phyloP scores from a whole-genome alignment of 1,140 invertebrate species.

The Magallana ariakensis region DNA sequence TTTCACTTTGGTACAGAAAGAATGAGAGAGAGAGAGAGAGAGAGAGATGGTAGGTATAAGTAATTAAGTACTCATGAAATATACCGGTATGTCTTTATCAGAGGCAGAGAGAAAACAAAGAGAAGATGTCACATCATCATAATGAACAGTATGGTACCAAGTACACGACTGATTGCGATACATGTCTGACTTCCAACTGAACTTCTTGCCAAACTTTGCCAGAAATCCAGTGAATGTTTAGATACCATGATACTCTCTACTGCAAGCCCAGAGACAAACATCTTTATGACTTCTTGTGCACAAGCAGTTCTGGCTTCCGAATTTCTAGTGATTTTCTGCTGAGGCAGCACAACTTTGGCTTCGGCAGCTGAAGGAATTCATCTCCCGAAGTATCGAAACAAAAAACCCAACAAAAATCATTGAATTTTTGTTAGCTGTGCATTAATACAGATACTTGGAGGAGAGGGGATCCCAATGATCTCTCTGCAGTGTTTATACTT shows the following conservation, averaged over 20 bases:
- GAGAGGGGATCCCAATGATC: background rate
- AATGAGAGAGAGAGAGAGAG: too few relatives aligned
- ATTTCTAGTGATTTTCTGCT: background rate
- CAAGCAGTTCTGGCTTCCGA: background rate
- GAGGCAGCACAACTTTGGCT: background rate
- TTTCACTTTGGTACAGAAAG: too few relatives aligned
- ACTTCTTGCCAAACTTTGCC: slow-evolving; percentile 6
- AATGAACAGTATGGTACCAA: background rate
- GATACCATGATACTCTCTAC: background rate
- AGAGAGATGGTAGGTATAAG: too few relatives aligned
- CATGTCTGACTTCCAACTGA: background rate
- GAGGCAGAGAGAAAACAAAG: background rate
- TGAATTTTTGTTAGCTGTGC: background rate
- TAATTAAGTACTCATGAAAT: too few relatives aligned
- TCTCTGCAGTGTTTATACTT: slow-evolving; percentile 21
- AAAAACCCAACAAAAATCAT: background rate
- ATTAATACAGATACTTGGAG: background rate
- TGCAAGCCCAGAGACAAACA: slow-evolving; percentile 7
- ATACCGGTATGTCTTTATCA: too few relatives aligned
- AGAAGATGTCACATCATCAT: background rate
- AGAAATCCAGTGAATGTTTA: slow-evolving; percentile 16
- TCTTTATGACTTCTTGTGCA: background rate
- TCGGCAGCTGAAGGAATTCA: background rate
- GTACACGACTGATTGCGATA: background rate
- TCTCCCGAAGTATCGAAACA: background rate